These are phyloP conservation scores for Cyprichromis sp. DNA, from an alignment of 2,113 vertebrate species.

Conservation along the genomic window DNA sequence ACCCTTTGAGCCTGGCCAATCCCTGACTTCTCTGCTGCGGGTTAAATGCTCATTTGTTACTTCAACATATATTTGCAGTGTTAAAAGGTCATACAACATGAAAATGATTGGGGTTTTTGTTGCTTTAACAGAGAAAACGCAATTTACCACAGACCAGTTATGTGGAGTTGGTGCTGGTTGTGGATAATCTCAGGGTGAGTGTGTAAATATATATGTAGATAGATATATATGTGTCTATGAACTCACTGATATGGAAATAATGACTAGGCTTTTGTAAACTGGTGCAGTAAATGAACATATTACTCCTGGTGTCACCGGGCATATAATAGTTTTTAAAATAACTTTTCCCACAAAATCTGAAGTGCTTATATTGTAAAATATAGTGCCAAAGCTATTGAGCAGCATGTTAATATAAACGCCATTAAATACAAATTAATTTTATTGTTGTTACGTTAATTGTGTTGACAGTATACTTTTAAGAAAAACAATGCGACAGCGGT, in stretches of 20 bases:
- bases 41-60: neutral
- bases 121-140: slow-evolving; percentile 71
- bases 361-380: neutral
- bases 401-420: fast-evolving
- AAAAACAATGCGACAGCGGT: slow-evolving; percentile 35
- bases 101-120: neutral
- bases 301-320: neutral
- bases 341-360: neutral
- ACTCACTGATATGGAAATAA: neutral
- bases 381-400: neutral
- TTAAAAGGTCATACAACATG: neutral
- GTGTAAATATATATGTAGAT: neutral
- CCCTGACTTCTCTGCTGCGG: slow-evolving; percentile 56
- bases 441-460: neutral
- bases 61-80: neutral
- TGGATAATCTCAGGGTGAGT: slow-evolving; percentile 79
- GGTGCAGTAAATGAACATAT: neutral
- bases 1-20: slow-evolving; percentile 13
- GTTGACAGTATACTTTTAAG: slow-evolving; percentile 30
- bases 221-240: neutral
- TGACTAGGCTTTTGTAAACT: neutral
- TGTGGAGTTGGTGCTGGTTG: slow-evolving; percentile 80
- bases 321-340: neutral
- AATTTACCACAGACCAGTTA: slow-evolving; percentile 76
- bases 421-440: neutral